Conservation (phyloP, 2,797 vertebrate species). For the Melanotaenia nigrans region DNA sequence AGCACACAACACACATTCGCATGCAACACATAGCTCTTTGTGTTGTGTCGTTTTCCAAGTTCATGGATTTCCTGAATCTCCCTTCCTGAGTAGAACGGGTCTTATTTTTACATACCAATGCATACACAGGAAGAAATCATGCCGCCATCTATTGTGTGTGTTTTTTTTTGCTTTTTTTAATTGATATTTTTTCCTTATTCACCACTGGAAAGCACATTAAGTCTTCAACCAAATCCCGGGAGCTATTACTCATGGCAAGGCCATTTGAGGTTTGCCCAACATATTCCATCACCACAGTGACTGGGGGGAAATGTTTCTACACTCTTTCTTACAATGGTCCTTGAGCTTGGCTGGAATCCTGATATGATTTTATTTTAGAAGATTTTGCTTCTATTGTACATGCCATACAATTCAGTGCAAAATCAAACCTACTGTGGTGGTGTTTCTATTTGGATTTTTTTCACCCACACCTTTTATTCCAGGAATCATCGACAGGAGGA, state of each 20-base stretch:
- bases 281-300: slow-evolving; percentile 34
- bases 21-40: slow-evolving; percentile 11
- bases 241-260: slow-evolving; percentile 43
- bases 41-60: slow-evolving; percentile 24
- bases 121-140: slow-evolving; percentile 57
- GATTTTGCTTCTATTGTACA: not conserved
- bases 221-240: slow-evolving; percentile 49
- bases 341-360: slow-evolving; percentile 6
- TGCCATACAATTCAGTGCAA: slow-evolving; percentile 9
- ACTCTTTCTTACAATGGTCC: slow-evolving; percentile 1
- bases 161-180: not conserved
- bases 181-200: slow-evolving; percentile 29
- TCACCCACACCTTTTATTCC: not conserved
- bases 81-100: slow-evolving; percentile 37
- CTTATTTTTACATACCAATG: slow-evolving; percentile 24
- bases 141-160: slow-evolving; percentile 56
- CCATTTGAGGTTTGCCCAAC: slow-evolving; percentile 21
- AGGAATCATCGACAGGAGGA: not conserved
- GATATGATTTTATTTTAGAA: not conserved
- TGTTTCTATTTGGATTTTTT: slow-evolving; percentile 26
- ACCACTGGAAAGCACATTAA: slow-evolving; percentile 35
- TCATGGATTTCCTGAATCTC: slow-evolving; percentile 47
- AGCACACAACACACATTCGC: slow-evolving; percentile 7
- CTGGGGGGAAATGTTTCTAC: not conserved
- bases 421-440: slow-evolving; percentile 33